phyloP scores from a whole-genome alignment of 2,888 invertebrate genomes.

The Agrotis puta region DNA sequence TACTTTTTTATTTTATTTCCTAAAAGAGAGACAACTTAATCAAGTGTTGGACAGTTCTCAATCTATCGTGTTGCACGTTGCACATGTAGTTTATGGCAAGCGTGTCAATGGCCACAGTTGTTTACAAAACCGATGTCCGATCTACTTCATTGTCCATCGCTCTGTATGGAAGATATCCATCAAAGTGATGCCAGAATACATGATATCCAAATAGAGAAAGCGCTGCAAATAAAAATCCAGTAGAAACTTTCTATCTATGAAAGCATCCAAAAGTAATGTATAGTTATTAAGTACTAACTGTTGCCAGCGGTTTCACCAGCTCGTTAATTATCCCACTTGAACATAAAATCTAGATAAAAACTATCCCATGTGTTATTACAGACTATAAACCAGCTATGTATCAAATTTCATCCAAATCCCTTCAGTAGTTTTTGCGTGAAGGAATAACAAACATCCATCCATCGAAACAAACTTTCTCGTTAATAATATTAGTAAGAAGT shows the following conservation, averaged over 20 bases:
- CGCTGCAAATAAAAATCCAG: not conserved
- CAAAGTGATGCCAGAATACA: slow-evolving; percentile 2
- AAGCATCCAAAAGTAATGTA: not conserved
- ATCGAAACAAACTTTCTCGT: too few relatives aligned
- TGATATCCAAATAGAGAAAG: not conserved
- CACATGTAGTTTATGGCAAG: slow-evolving; percentile 20
- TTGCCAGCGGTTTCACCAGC: too few relatives aligned
- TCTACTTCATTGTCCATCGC: slow-evolving; percentile 19
- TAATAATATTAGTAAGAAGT: too few relatives aligned
- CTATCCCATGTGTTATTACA: too few relatives aligned
- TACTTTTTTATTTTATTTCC: too few relatives aligned
- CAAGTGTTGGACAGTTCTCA: slow-evolving; percentile 7
- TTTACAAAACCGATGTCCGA: slow-evolving; percentile 21
- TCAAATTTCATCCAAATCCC: too few relatives aligned
- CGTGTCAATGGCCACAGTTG: slow-evolving; percentile 3
- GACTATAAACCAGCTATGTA: too few relatives aligned
- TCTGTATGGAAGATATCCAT: slow-evolving; percentile 7
- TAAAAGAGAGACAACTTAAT: slow-evolving; percentile 4
- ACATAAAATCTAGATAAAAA: too few relatives aligned
- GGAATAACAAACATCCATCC: too few relatives aligned
- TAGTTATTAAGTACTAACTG: too few relatives aligned
- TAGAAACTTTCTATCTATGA: not conserved
- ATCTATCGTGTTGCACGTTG: not conserved
- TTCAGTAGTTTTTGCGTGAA: too few relatives aligned
- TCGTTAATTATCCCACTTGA: too few relatives aligned